Base-by-base conservation (phyloP, 1,140 invertebrate genomes). In the Ditylenchus dipsaci region DNA sequence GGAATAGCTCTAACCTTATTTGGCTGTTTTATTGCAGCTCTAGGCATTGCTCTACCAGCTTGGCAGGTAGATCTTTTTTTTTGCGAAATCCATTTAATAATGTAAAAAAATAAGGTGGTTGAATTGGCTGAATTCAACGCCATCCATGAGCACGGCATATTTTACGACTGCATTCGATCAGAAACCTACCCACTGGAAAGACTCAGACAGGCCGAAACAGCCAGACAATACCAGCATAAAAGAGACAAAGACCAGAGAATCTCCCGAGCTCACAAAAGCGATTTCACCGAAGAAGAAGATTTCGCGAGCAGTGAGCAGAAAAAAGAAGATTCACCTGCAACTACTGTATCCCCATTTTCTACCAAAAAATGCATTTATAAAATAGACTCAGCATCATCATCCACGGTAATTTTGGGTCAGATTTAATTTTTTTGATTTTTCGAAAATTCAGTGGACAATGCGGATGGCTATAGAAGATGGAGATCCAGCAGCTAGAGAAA, bases 91-190 rank as follows among this genome's bases (percentile, higher is more conserved):
- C 17, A 5, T 69, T 33, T 29, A 75, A n/a, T n/a, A n/a, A n/a
- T n/a, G n/a, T n/a, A n/a, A n/a, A n/a, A n/a, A n/a, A n/a, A n/a
- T n/a, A n/a, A n/a, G 73, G n/a, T 63, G 33, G 71, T 76, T 23
- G 74, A 76, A 19, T 75, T 76, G 27, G 8, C 15, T 7, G 78
- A 77, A 63, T 65, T 78, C 27, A 78, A 68, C 59, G 45, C 78
- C 19, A 15, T 70, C 33, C 76, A 78, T 61, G 77, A 78, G 43
- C 76, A 78, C 58, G 75, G 77, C 29, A 71, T 78, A n/a, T 81
- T 80, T 42, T 78, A 70, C 56, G 76, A 78, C 45, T 78, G 76
- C 62, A 60, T 78, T 63, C 33, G 65, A 8, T 78, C 69, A n/a
- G 78, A 78, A 27, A 59, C 67, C 65, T 47, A 45, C 19, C 27